Base-by-base conservation (phyloP, 2,113 vertebrate genomes). In the Chloebia gouldiae region DNA sequence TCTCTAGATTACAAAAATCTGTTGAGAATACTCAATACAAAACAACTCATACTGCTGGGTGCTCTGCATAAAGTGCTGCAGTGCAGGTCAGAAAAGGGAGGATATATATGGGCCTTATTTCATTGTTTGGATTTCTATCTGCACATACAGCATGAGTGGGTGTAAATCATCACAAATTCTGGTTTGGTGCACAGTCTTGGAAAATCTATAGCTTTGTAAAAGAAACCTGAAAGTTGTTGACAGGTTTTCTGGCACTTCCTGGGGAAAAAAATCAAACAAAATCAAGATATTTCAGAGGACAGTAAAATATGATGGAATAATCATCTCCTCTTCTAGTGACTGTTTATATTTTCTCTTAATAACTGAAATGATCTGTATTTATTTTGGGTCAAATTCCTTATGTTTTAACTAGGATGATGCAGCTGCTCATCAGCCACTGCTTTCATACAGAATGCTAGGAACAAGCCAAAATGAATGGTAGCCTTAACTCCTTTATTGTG, bases 101-200 rank as follows among this genome's bases (percentile, higher is more conserved):
- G 25, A 64, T 90, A 93, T 70, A 51, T 71, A 28, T 4, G 1
- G 56, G 35, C 35, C 85, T 91, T 71, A 65, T 84, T 97, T 92
- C 37, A 87, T 95, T 96, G 92, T 92, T 96, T 85, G 84, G 73
- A 89, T 93, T 89, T 92, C 86, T 77, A 81, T 94, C 89, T 95
- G 81, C 81, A 81, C 61, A 56, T 84, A 92, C 86, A 81, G 76
- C 73, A 61, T 79, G 81, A 92, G 94, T 92, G 89, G 89, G 83
- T 95, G 93, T 91, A 93, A 93, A 88, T 92, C 80, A 91, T 94
- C 83, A 81, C 47, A 95, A 92, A 95, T 85, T 94, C 91, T 94
- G 49, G 50, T 92, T 96, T 91, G 84, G 49, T 93, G 81, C 25
- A 15, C 44, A 81, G 23, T 84, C 77, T 71, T 96, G 81, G 86